Evolutionary conservation across 2,797 vertebrate species (phyloP).

Genomic region (Myotis pilosus): DNA sequence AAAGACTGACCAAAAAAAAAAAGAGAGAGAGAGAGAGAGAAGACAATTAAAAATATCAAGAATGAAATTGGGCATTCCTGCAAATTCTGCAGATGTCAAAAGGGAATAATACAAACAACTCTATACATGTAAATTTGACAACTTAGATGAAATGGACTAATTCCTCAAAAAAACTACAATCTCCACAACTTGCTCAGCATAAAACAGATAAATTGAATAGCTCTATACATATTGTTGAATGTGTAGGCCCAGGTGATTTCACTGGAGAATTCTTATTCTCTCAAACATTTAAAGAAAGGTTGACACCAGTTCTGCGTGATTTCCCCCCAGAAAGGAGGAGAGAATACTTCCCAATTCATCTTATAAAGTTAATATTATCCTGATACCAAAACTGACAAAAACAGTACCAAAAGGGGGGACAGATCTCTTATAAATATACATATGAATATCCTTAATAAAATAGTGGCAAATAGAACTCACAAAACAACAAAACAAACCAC

Average conservation of each 20-base stretch:
- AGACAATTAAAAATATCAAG: not conserved
- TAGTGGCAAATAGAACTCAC: too few relatives aligned
- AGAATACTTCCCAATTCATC: not conserved
- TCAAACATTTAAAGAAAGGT: not conserved
- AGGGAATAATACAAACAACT: not conserved
- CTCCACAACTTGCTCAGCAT: not conserved
- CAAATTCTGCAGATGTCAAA: not conserved
- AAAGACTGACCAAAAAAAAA: not conserved
- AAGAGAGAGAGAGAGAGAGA: not conserved
- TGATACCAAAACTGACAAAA: not conserved
- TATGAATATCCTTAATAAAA: too few relatives aligned
- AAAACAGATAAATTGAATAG: not conserved
- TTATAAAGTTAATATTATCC: not conserved
- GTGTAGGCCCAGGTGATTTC: not conserved
- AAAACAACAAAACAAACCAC: not conserved
- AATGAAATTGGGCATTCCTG: not conserved
- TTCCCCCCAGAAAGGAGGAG: not conserved
- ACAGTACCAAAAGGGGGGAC: not conserved
- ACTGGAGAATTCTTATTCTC: not conserved
- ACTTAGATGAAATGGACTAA: not conserved
- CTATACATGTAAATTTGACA: not conserved
- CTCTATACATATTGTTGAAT: not conserved
- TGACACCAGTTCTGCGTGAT: not conserved
- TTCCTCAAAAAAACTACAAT: not conserved
- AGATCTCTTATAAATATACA: not conserved